Conservation (phyloP, 2,888 invertebrate genomes). For the Eupeodes latifasciatus region DNA sequence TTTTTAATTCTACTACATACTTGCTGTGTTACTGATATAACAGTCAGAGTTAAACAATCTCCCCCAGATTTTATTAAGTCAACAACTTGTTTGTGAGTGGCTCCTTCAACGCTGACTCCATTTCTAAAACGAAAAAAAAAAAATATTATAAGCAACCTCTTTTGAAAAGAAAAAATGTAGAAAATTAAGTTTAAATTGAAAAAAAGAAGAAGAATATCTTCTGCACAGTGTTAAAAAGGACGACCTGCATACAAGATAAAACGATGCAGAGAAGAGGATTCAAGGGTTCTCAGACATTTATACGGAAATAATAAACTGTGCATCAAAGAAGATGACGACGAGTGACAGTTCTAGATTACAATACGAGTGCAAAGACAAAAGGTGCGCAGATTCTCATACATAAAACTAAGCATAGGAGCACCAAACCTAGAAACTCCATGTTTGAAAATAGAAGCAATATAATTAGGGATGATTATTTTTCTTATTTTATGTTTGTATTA, state of each 20-base stretch:
- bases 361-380: conserved; percentile 38
- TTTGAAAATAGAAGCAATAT: conserved; percentile 19
- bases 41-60: conserved; percentile 97
- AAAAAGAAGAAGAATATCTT: conserved; percentile 29
- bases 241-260: conserved; percentile 3
- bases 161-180: conserved; percentile 26
- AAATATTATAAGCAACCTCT: conserved; percentile 21
- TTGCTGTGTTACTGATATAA: conserved; percentile 97
- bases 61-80: conserved; percentile 99
- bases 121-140: conserved; percentile 88
- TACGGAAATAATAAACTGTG: conserved; percentile 59
- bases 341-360: conserved; percentile 42
- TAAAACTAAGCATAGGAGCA: conserved; percentile 6
- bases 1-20: conserved; percentile 84
- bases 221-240: conserved; percentile 13
- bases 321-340: conserved; percentile 47
- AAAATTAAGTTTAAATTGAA: conserved; percentile 63
- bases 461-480: conserved; percentile 55
- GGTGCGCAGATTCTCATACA: conserved; percentile 29
- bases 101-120: conserved; percentile 98
- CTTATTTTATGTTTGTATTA: conserved; percentile 25
- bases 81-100: conserved; percentile 99
- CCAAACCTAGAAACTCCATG: conserved; percentile 14
- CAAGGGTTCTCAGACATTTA: conserved; percentile 40
- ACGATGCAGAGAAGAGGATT: conserved; percentile 6